Evolutionary conservation across 2,113 vertebrate species (phyloP), one percentile per base, ranked within the genome.

Genomic region (Jaculus jaculus): DNA sequence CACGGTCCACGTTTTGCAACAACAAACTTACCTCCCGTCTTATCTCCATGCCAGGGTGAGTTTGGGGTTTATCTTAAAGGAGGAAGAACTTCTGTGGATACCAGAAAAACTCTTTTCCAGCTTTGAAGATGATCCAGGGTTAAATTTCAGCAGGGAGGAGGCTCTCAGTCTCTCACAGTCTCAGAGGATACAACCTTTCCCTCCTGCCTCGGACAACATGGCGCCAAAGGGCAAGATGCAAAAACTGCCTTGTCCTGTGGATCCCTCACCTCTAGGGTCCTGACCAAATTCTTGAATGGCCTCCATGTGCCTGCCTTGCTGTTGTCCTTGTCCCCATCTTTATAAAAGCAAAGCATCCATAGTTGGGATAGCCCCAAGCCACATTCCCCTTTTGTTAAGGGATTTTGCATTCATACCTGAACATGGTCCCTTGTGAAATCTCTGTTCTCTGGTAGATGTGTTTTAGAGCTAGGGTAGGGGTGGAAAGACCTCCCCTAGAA

Each of bases 41-140:
- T 90, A 68, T 63, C 85, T 88, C 28, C 18, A 37, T 10, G 51
- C 12, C 63, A 78, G 10, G 28, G 69, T 20, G 58, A 89, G 42
- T 26, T 23, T 68, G 61, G 86, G 24, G 28, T 30, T 89, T 72
- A 51, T 69, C 63, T 68, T 60, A 75, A 60, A 66, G 30, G 51
- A 1, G 11, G 58, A 54, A 58, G 58, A 58, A 20, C 30, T 60
- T 83, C 60, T n/a, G 26, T 23, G 15, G 20, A n/a, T 0, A 1
- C 84, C 75, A 68, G 37, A 78, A 74, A 80, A 61, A n/a, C 32
- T 72, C 63, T 77, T 47, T 47, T 71, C 24, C 69, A 39, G 37
- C 80, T 93, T 63, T 77, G 85, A 94, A 87, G 61, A 71, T n/a
- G n/a, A 32, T 68, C 91, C 54, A 60, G 77, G 80, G 61, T 58